Evolutionary conservation across 2,113 vertebrate species (phyloP), one percentile per base, ranked within the genome.

Genomic region (Synodontis membranacea): DNA sequence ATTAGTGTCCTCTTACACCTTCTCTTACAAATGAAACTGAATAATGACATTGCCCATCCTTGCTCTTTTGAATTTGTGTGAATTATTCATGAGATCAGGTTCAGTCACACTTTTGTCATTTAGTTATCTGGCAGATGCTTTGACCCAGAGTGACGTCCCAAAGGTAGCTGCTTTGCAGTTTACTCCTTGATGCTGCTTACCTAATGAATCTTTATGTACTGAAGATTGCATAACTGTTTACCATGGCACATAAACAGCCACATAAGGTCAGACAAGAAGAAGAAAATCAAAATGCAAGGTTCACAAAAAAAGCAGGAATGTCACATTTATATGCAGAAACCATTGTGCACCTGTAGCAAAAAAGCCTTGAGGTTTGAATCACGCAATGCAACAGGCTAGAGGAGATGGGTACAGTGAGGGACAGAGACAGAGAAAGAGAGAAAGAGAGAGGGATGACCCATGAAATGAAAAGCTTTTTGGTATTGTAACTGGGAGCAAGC

Each of bases 371-470:
- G 68, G 28, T 46, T 56, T 44, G 17, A 75, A 58, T 58, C 66
- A n/a, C n/a, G 28, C 37, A n/a, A 56, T 58, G 48, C 34, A 56
- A 42, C 23, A 10, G 64, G 46, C 21, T 52, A 60, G 25, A 58
- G 15, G 52, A 80, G 34, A 80, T 15, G 15, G 34, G 10, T 25
- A 23, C 7, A 54, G 31, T n/a, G n/a, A 75, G 7, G 8, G 17
- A 56, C 31, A 37, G n/a, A 80, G 31, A 76, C 10, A 37, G 25
- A 60, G 78, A 52, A 23, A 52, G 50, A 39, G n/a, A 80, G 82
- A 37, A 25, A 76, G 31, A 90, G 76, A 90, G 85, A 89, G 83
- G 39, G 68, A 44, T 58, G 68, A 84, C 68, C 68, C 50, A 58
- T 21, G 34, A 58, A 84, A 66, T 68, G 62, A 50, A 84, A 84